Percentiles rank a stretch among this genome's conserved stretches.
These are phyloP conservation scores for Epinotia demarniana DNA, from an alignment of 2,888 invertebrate genomes.

Conservation along the genomic window DNA sequence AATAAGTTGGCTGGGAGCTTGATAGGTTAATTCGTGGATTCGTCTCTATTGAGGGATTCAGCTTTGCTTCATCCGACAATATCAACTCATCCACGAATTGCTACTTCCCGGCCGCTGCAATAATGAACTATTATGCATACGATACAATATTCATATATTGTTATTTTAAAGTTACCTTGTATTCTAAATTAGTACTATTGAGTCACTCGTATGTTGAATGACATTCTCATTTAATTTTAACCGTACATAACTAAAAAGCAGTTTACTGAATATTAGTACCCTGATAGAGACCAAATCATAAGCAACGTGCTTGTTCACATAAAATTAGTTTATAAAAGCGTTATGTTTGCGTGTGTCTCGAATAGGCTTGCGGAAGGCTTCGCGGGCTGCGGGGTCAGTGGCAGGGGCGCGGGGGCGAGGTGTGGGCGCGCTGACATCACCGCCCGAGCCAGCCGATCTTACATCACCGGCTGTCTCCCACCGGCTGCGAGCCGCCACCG, in stretches of 20 bases:
- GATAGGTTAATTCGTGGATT: too few relatives aligned
- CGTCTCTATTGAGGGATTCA: too few relatives aligned
- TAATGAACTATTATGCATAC: too few relatives aligned
- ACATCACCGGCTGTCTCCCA: conserved; percentile 79
- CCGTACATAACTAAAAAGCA: neutral
- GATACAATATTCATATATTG: neutral
- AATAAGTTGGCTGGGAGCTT: too few relatives aligned
- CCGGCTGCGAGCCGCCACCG: conserved; percentile 62
- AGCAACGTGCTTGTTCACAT: neutral
- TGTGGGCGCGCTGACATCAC: conserved; percentile 83
- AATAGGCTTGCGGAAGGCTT: conserved; percentile 74
- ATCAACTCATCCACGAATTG: too few relatives aligned
- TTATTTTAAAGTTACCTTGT: neutral
- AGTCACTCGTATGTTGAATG: neutral
- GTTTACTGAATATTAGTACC: neutral
- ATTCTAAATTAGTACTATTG: neutral
- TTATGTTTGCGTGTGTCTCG: conserved; percentile 25
- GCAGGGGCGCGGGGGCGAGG: conserved; percentile 61
- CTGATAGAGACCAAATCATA: neutral
- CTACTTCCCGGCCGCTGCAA: too few relatives aligned
- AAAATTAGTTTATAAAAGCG: neutral
- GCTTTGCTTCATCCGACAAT: too few relatives aligned
- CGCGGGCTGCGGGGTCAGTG: conserved; percentile 56
- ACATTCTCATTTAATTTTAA: neutral
- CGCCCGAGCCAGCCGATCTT: conserved; percentile 80